Base-by-base conservation (phyloP, 1,140 invertebrate genomes). In the Leptopilina boulardi region DNA sequence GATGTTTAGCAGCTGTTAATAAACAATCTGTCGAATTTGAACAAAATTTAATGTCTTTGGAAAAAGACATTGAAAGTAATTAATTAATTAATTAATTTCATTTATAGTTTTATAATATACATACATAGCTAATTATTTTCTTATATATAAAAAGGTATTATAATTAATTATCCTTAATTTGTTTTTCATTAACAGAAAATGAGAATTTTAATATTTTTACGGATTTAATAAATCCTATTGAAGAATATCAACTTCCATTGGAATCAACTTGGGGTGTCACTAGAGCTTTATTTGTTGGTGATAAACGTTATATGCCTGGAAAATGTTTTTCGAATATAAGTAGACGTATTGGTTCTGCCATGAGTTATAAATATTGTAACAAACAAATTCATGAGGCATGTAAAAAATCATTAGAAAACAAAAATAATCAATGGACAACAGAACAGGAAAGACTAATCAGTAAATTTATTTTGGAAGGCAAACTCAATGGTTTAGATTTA, bases 221-320 rank as follows among this genome's bases (percentile, higher is more conserved):
- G 13, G 93, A 95, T 84, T 92, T 98, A n/a, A 93, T 98, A 74
- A 87, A 94, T 73, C 95, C 95, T 10, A 85, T 98, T 11, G 97
- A 99, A 85, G 92, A 94, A 79, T 87, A 94, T 0, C 93, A 93
- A 26, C 92, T 92, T 9, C 94, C 95, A 21, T 90, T 98, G 44
- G 95, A 97, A 84, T 93, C 94, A 41, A 96, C 96, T n/a, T 98
- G 96, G 96, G 96, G 96, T 38, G 92, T 97, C 78, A 94, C 96
- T 0, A 98, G 97, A 88, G 94, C 95, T 30, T 89, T 98, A 11
- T 97, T 95, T 86, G 91, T 96, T 71, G 95, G 96, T n/a, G 95
- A 96, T 85, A 94, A 93, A 82, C 94, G 94, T n/a, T 82, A 95
- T 21, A 96, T 97, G 92, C 94, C 96, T 9, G 94, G 94, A 8